These are phyloP conservation scores for Ascidia mentula DNA, from an alignment of 23 tunicate species.

Conservation along the genomic window DNA sequence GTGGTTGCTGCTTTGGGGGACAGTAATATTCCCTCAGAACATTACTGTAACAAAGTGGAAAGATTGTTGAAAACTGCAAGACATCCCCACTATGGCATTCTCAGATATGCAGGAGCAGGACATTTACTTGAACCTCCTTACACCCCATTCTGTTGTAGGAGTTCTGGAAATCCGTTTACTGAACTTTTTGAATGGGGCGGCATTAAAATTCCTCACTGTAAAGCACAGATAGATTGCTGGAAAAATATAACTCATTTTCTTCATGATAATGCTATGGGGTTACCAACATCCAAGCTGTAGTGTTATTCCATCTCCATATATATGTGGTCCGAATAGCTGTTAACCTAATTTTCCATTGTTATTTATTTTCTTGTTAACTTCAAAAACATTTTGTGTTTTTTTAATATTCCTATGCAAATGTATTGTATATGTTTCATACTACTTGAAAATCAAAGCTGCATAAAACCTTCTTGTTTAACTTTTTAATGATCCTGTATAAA, in stretches of 20 bases:
- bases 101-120: constrained; percentile 58
- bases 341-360: too few species aligned
- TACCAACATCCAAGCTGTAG: background rate
- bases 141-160: constrained; percentile 3
- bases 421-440: too few species aligned
- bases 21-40: constrained; percentile 18
- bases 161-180: background rate
- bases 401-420: too few species aligned
- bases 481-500: too few species aligned
- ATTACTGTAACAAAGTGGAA: constrained; percentile 29
- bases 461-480: too few species aligned
- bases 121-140: constrained; percentile 54
- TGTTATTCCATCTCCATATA: too few species aligned
- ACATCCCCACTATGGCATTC: constrained; percentile 35
- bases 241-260: constrained; percentile 34
- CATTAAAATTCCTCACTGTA: constrained; percentile 34
- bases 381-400: too few species aligned
- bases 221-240: constrained; percentile 76
- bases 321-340: too few species aligned
- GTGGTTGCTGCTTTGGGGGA: constrained; percentile 40
- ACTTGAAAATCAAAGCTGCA: too few species aligned
- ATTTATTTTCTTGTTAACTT: too few species aligned
- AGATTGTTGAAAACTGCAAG: constrained; percentile 19
- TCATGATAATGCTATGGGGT: background rate
- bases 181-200: constrained; percentile 52